phyloP scores from a whole-genome alignment of 2,888 invertebrate species.

The Antheraea assamensis region DNA sequence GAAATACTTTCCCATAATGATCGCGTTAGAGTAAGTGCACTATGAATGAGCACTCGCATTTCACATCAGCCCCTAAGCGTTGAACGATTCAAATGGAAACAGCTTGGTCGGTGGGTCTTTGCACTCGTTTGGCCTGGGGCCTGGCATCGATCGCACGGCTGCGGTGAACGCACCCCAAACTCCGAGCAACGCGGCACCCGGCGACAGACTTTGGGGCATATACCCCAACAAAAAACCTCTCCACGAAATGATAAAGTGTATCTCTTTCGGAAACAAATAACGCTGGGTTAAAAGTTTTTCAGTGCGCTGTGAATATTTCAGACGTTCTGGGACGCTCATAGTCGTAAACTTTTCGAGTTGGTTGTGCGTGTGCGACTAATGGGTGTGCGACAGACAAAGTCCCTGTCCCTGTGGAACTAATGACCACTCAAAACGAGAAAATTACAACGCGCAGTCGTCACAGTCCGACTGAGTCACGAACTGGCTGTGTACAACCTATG shows the following conservation, averaged over 20 bases:
- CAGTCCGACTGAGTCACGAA: conserved; percentile 72
- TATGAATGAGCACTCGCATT: conserved; percentile 45
- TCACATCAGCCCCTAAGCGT: conserved; percentile 43
- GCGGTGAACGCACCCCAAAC: conserved; percentile 76
- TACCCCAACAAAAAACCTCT: conserved; percentile 45
- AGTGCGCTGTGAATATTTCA: conserved; percentile 29
- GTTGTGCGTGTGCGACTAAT: conserved; percentile 66
- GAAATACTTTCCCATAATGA: conserved; percentile 28
- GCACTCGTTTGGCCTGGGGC: conserved; percentile 57
- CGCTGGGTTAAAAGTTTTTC: conserved; percentile 25
- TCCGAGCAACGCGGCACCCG: conserved; percentile 57
- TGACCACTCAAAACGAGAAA: conserved; percentile 77
- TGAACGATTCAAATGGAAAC: conserved; percentile 52
- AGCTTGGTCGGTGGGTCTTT: conserved; percentile 62
- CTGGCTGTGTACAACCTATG: conserved; percentile 46
- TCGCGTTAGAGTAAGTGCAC: conserved; percentile 35
- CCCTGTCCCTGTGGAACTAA: conserved; percentile 72
- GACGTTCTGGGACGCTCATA: conserved; percentile 25
- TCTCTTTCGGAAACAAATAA: conserved; percentile 28
- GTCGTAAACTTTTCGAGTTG: conserved; percentile 35
- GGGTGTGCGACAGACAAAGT: conserved; percentile 66
- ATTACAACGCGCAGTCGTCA: conserved; percentile 61
- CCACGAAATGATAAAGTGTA: conserved; percentile 47
- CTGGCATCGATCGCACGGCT: conserved; percentile 73
- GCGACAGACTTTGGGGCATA: conserved; percentile 50